phyloP scores from a whole-genome alignment of 2,113 vertebrate genomes.

The Mastomys natalensis region DNA sequence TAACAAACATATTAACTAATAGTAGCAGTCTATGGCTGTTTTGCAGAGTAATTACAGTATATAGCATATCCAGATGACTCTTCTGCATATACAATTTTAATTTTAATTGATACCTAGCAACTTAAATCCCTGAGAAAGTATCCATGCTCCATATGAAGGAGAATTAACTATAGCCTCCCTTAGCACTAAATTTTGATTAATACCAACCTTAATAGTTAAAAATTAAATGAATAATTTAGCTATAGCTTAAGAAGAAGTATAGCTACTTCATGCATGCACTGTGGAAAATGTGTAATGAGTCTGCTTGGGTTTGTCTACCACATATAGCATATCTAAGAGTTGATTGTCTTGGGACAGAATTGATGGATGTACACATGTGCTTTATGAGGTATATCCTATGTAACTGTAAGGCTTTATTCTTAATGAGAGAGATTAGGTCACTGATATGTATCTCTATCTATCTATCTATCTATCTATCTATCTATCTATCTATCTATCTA shows the following conservation, averaged over 20 bases:
- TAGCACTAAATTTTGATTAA: slow-evolving; percentile 33
- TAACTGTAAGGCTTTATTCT: background rate
- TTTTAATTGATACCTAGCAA: slow-evolving; percentile 46
- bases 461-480: no score
- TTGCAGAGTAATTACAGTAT: background rate
- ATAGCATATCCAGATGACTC: background rate
- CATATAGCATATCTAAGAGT: background rate
- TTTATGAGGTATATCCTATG: background rate
- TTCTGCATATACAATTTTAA: slow-evolving; percentile 6
- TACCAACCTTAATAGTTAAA: slow-evolving; percentile 9
- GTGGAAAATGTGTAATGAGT: background rate
- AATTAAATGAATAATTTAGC: background rate
- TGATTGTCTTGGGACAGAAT: background rate
- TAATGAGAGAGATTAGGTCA: background rate
- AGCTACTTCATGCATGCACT: background rate
- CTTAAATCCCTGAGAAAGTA: slow-evolving; percentile 28
- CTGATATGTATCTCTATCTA: background rate
- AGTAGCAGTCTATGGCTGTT: background rate
- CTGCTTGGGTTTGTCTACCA: background rate
- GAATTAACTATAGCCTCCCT: background rate
- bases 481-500: background rate
- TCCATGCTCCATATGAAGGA: background rate
- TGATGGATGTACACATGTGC: background rate
- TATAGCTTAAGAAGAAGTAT: background rate
- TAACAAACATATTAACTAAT: background rate